Base-by-base conservation (phyloP, 2,113 vertebrate species). In the Nothobranchius kuhntae region DNA sequence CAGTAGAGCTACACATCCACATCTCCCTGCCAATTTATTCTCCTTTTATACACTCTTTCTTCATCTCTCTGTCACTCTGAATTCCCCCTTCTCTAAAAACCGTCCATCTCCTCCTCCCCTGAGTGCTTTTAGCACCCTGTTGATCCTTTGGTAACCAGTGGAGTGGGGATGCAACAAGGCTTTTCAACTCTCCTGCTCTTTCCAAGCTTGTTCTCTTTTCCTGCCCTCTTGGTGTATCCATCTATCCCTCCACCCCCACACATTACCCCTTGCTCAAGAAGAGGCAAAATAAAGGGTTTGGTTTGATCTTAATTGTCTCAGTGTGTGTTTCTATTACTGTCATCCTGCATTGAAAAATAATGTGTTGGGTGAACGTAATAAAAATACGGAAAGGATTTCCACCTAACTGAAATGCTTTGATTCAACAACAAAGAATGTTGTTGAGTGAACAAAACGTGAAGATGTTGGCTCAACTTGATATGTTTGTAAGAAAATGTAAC, bases 51-150 rank as follows among this genome's bases (percentile, higher is more conserved):
- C 61, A 53, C 36, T 61, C 15, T 57, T 30, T 59, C 44, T 72
- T 62, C 62, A 50, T 77, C 60, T 65, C 40, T 61, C 61, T 52
- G 70, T 80, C 68, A 68, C 73, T 72, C 50, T 66, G 56, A 66
- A 70, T 69, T 51, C 17, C 44, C 11, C 45, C 8, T 26, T 38
- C 71, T 48, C 74, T 60, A 45, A 71, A 76, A 57, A 59, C 15
- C 70, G 58, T 76, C 71, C 2, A 70, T 81, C 73, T 61, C 71
- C 45, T 61, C 61, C 42, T 76, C 76, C 68, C 64, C 30, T 17
- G 73, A 85, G 83, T 76, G 87, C 86, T 88, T 89, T 89, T 86
- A 87, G 83, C 83, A 84, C 80, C 74, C 76, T 61, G 78, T 86
- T 86, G 86, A 85, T 88, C 71, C 66, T 78, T 61, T 79, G 74